A percentile compares a stretch with the other conserved stretches of the same genome.
These are phyloP conservation scores for Sphyrna mokarran DNA, from an alignment of 2,113 vertebrate genomes.

Conservation along the genomic window DNA sequence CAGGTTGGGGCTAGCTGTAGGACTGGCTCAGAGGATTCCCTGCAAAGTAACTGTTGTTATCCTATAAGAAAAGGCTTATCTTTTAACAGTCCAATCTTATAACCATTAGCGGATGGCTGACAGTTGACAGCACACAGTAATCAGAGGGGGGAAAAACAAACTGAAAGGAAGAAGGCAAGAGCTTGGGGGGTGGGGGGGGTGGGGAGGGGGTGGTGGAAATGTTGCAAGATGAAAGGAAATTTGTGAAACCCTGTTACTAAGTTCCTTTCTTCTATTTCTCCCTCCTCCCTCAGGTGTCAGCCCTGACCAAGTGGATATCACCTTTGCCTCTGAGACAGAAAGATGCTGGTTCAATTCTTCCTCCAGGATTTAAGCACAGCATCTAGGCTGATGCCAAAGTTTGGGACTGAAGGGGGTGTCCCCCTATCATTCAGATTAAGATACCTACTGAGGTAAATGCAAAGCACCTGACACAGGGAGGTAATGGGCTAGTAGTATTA, in stretches of 20 bases:
- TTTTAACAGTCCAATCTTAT: slow-evolving; percentile 34
- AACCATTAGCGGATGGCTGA: slow-evolving; percentile 14
- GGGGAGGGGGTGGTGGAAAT: neutral
- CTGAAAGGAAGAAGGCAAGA: neutral
- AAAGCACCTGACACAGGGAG: no score
- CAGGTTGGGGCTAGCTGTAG: slow-evolving; percentile 14
- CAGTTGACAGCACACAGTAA: neutral
- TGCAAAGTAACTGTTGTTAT: slow-evolving; percentile 16
- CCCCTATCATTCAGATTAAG: no score
- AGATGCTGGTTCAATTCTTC: neutral
- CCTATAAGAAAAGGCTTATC: slow-evolving; percentile 32
- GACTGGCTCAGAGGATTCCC: neutral
- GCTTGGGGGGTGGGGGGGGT: neutral
- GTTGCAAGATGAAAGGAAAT: neutral
- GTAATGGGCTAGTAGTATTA: no score
- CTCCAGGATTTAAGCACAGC: neutral
- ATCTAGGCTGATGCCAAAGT: no score
- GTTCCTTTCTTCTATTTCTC: neutral
- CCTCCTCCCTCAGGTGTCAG: neutral
- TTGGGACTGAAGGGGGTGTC: no score
- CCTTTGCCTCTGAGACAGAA: neutral
- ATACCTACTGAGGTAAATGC: no score
- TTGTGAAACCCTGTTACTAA: neutral
- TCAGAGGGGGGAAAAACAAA: neutral
- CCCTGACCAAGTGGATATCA: neutral